Conservation (phyloP, 2,888 invertebrate genomes). For the Euzetes globulus region DNA sequence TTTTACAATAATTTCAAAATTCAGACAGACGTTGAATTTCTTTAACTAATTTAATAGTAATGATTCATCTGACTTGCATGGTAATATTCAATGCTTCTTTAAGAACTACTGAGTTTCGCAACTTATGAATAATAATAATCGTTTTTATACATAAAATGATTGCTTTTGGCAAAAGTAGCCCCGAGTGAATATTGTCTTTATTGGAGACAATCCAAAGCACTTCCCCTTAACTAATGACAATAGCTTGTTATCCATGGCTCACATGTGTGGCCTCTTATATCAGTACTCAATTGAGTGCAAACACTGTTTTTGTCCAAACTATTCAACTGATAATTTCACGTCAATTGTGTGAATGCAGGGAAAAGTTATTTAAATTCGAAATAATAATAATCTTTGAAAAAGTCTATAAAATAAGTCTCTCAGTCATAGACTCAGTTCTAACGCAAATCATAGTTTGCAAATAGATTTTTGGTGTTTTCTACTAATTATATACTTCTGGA, state of each 20-base stretch:
- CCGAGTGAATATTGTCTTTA: background rate
- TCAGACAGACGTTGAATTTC: no score
- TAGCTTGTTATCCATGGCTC: background rate
- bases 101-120: no score
- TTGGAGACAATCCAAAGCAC: slow-evolving; percentile 15
- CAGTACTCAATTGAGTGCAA: slow-evolving; percentile 6
- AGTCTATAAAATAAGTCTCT: background rate
- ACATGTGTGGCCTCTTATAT: background rate
- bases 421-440: background rate
- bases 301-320: slow-evolving; percentile 2
- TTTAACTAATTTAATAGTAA: no score
- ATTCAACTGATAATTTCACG: slow-evolving; percentile 15
- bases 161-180: background rate
- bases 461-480: background rate
- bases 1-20: no score
- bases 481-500: slow-evolving; percentile 6
- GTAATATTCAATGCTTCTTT: no score
- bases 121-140: no score
- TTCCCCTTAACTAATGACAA: background rate
- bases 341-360: background rate
- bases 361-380: background rate
- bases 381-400: background rate
- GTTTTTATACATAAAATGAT: background rate
- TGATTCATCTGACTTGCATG: no score
- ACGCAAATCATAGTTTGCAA: slow-evolving; percentile 15